Percentiles rank a stretch among this genome's conserved stretches.
These are phyloP conservation scores for Gortyna flavago DNA, from an alignment of 2,888 invertebrate genomes.

Conservation along the genomic window DNA sequence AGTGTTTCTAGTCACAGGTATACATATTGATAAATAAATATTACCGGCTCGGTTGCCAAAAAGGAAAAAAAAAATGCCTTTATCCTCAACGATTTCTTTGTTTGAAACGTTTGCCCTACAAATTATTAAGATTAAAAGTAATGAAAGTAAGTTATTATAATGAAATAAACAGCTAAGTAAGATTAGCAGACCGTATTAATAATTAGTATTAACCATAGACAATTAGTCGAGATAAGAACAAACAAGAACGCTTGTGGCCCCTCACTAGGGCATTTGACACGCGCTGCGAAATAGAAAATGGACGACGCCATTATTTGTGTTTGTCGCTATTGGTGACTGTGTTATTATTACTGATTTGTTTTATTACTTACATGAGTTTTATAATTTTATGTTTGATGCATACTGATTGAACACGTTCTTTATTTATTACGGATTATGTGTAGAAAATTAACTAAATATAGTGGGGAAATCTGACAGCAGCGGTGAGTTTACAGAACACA, in stretches of 20 bases:
- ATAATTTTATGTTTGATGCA: slow-evolving; percentile 16
- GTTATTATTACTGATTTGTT: slow-evolving; percentile 6
- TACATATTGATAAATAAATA: not conserved
- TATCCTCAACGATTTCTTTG: not conserved
- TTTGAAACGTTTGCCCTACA: not conserved
- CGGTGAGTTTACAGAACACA: slow-evolving; percentile 61
- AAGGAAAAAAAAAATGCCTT: too few species aligned
- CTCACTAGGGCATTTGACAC: slow-evolving; percentile 48
- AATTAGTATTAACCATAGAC: slow-evolving; percentile 1
- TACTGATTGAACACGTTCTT: slow-evolving; percentile 14
- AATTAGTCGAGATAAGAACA: slow-evolving; percentile 6
- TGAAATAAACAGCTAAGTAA: not conserved
- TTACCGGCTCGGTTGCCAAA: too few species aligned
- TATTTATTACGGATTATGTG: slow-evolving; percentile 54
- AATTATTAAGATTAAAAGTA: not conserved
- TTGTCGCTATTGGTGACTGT: slow-evolving; percentile 30
- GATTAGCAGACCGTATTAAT: not conserved
- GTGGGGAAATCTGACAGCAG: slow-evolving; percentile 68
- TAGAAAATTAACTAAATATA: slow-evolving; percentile 23
- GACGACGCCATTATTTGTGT: slow-evolving; percentile 63
- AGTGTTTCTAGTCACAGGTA: too few species aligned
- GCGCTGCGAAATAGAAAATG: slow-evolving; percentile 8
- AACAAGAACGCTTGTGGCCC: not conserved
- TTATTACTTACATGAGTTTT: not conserved
- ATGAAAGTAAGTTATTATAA: too few species aligned